Base-by-base conservation (phyloP, 2,797 vertebrate species). In the Pyrocephalus nanus region DNA sequence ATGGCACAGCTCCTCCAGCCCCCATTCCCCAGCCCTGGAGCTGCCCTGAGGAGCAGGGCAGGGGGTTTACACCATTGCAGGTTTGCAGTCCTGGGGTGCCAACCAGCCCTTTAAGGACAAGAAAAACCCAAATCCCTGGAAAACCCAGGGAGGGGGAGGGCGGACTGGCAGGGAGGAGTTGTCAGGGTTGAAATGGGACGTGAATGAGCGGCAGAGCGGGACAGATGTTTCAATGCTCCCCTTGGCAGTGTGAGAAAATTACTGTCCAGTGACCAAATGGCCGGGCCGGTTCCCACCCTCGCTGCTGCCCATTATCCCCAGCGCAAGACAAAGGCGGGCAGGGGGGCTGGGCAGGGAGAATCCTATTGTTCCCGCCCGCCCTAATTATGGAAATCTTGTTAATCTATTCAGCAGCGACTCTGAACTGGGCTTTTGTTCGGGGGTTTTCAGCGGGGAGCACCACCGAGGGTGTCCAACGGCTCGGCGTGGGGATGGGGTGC, bases 371-470 rank as follows among this genome's bases (percentile, higher is more conserved):
- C 98, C 95, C 87, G 84, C 94, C 95, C 97, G 98, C 98, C 98
- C 98, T 98, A 99, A 99, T 98, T 98, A 99, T 99, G 99, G 99
- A 99, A 99, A 99, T 99, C 99, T 98, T 98, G 99, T 99, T 99
- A 99, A 99, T 99, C 99, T 99, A 99, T 99, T 99, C 99, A 98
- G 98, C 97, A 96, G 98, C 97, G 96, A 97, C 97, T 94, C 97
- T 97, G 96, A 97, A 97, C 97, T 95, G 97, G 83, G 96, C 97
- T 97, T 98, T 98, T 98, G 97, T 98, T 93, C n/a, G 32, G 88
- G 78, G 86, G 89, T 90, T 96, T 97, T 93, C 86, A 90, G 93
- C 73, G 57, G 96, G 76, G 80, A 58, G 82, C 91, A 13, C 86
- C 90, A 66, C 93, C 27, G 80, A 81, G 88, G 91, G 95, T 79